phyloP scores from a whole-genome alignment of 2,888 invertebrate species.

The Acleris cristana region DNA sequence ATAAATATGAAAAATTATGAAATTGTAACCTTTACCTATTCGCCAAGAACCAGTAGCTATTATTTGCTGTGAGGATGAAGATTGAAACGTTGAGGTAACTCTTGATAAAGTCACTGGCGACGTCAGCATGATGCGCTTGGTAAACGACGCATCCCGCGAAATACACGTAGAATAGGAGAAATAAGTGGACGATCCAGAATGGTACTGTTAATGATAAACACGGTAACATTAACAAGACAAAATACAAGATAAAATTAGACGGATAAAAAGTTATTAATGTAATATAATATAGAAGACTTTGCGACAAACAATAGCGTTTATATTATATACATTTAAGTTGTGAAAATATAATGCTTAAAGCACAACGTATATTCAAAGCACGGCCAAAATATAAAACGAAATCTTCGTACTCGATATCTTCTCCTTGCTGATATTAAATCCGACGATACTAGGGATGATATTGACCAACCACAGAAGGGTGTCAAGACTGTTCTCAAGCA shows the following conservation, averaged over 20 bases:
- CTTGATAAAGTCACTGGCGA: constrained; percentile 58
- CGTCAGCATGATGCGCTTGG: constrained; percentile 55
- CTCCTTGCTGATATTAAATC: constrained; percentile 56
- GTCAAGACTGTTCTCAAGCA: constrained; percentile 53
- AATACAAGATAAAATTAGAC: too few relatives aligned
- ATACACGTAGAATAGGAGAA: constrained; percentile 62
- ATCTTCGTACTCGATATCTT: constrained; percentile 50
- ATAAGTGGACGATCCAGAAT: constrained; percentile 61
- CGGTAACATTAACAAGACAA: background rate
- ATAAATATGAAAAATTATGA: background rate
- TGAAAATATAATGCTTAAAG: background rate
- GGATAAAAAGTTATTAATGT: too few relatives aligned
- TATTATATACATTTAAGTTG: background rate
- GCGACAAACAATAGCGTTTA: too few relatives aligned
- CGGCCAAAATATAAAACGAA: background rate
- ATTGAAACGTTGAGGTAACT: constrained; percentile 64
- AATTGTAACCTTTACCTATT: constrained; percentile 52
- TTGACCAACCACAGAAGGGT: constrained; percentile 61
- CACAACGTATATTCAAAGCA: background rate
- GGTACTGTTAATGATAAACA: constrained; percentile 47
- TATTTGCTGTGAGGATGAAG: constrained; percentile 54
- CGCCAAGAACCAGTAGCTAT: constrained; percentile 64
- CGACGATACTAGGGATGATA: constrained; percentile 53
- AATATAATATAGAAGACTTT: too few relatives aligned
- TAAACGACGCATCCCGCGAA: constrained; percentile 57